phyloP scores from a whole-genome alignment of 2,113 vertebrate species.

The Trichomycterus rosablanca region DNA sequence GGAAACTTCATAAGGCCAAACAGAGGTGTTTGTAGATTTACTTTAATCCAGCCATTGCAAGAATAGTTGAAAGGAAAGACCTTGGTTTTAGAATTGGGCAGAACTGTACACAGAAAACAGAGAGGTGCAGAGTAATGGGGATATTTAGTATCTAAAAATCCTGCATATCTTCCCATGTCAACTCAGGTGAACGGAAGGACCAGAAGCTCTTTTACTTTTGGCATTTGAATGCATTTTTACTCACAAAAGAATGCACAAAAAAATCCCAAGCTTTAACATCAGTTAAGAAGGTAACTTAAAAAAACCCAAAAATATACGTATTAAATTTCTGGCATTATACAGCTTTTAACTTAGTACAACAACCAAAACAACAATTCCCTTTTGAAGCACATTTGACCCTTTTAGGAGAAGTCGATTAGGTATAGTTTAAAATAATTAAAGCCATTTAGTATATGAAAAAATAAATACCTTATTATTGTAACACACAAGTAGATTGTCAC shows the following conservation, averaged over 20 bases:
- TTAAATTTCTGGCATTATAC: too few relatives aligned
- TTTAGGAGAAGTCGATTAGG: too few relatives aligned
- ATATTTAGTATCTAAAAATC: slow-evolving; percentile 16
- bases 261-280: too few relatives aligned
- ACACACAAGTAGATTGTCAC: too few relatives aligned
- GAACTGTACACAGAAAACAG: slow-evolving; percentile 33
- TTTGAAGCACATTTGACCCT: too few relatives aligned
- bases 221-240: slow-evolving; percentile 99
- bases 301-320: too few relatives aligned
- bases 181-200: slow-evolving; percentile 34
- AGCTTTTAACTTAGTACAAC: too few relatives aligned
- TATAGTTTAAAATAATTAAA: too few relatives aligned
- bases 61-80: slow-evolving; percentile 23
- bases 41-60: slow-evolving; percentile 13
- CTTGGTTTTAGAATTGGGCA: slow-evolving; percentile 39
- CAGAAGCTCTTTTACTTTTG: slow-evolving; percentile 81
- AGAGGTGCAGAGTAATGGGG: slow-evolving; percentile 29
- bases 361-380: too few relatives aligned
- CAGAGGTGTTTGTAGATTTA: slow-evolving; percentile 11
- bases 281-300: too few relatives aligned
- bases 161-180: slow-evolving; percentile 28
- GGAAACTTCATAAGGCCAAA: slow-evolving; percentile 13
- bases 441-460: too few relatives aligned
- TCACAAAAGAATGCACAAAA: slow-evolving; percentile 76
- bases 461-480: too few relatives aligned